A percentile compares a stretch with the other conserved stretches of the same genome.
Evolutionary conservation across 2,888 invertebrate genomes (phyloP).

Genomic region (Cenopis cana): DNA sequence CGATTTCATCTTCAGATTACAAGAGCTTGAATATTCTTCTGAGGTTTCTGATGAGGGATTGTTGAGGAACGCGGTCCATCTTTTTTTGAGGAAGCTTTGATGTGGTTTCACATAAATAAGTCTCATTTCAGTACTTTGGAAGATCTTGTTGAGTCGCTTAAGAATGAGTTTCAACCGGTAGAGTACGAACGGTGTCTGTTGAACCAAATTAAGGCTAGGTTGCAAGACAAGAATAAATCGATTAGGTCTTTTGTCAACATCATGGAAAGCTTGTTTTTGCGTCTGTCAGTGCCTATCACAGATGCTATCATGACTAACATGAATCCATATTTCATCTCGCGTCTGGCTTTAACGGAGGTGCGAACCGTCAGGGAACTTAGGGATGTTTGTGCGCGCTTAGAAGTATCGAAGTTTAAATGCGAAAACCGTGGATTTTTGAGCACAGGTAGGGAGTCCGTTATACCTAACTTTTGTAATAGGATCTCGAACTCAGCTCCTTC

Average conservation of each 20-base stretch:
- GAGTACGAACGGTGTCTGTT: too few relatives aligned
- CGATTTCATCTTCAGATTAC: background rate
- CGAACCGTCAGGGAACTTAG: background rate
- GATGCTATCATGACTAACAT: too few relatives aligned
- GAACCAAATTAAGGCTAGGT: too few relatives aligned
- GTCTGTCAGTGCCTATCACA: background rate
- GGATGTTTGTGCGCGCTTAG: background rate
- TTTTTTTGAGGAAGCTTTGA: background rate
- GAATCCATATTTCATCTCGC: constrained; percentile 5
- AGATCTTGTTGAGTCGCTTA: too few relatives aligned
- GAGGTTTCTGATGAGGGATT: background rate
- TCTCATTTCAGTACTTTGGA: too few relatives aligned
- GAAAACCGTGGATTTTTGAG: too few relatives aligned
- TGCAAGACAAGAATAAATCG: background rate
- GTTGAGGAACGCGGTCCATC: background rate
- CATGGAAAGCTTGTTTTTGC: constrained; percentile 1
- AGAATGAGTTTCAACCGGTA: too few relatives aligned
- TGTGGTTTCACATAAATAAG: constrained; percentile 8
- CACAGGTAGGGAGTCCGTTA: too few relatives aligned
- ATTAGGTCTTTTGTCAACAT: constrained; percentile 1
- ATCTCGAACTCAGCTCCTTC: too few relatives aligned
- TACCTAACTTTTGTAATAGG: background rate
- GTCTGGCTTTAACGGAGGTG: background rate
- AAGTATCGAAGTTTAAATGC: too few relatives aligned
- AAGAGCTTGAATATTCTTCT: constrained; percentile 11